Evolutionary conservation across 2,113 vertebrate genomes (phyloP), one percentile per base, ranked within the genome.

Genomic region (Serinus canaria): DNA sequence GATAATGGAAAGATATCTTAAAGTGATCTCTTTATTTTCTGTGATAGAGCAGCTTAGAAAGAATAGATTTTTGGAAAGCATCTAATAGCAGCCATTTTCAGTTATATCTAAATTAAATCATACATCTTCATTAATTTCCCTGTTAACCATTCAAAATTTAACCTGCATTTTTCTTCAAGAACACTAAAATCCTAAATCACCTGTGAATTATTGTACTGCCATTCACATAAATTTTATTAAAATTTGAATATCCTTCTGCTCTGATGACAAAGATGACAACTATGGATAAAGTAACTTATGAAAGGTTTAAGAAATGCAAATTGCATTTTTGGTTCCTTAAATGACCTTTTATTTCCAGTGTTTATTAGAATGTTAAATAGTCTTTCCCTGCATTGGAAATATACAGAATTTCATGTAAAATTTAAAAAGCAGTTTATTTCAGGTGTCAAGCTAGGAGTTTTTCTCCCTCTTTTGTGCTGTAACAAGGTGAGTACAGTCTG

Each of bases 1-100:
- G 93, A 95, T 92, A 76, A 83, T 33, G 62, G 44, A 92, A 94
- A 94, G 33, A 30, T 86, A 93, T 56, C 55, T 5, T 93, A 70
- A 96, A 97, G 64, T 53, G 31, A 94, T 95, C 15, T 96, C 62
- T 95, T 91, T 37, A 87, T 97, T 97, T 97, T 92, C 89, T 58
- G 46, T 88, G 79, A 94, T 58, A 87, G 69, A 95, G 77, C 63
- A 91, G 31, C 80, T 93, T 70, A 92, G 84, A 91, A 84, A 59
- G 88, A 96, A 95, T 81, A 9, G 13, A 59, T 18, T 94, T 96
- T 93, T 92, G 59, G 84, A 85, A 90, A 74, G 31, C 76, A 84
- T 58, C 37, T 90, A 94, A 80, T 58, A 95, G 20, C 37, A 95
- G 46, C 13, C 10, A 44, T 91, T 96, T 94, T 53, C 30, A 73